Conservation (phyloP, 2,797 vertebrate genomes). For the Microctenopoma steveboyesi region DNA sequence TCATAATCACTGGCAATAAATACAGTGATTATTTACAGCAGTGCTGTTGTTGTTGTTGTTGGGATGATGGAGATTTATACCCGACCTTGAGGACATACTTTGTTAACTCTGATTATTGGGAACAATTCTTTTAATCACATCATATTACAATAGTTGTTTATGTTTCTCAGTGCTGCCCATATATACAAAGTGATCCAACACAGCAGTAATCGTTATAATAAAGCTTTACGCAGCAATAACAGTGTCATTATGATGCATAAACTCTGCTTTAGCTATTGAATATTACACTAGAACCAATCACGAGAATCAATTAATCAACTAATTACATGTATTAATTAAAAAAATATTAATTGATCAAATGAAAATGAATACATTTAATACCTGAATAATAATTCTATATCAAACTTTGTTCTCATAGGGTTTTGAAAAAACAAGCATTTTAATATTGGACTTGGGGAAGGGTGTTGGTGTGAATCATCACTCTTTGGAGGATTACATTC, state of each 20-base stretch:
- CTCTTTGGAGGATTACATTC: background rate
- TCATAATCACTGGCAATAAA: slow-evolving; percentile 60
- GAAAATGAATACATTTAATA: too few species aligned
- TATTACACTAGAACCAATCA: background rate
- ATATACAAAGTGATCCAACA: background rate
- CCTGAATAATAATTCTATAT: background rate
- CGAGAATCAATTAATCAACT: too few species aligned
- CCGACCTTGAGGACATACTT: slow-evolving; percentile 42
- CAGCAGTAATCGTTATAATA: background rate
- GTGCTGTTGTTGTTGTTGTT: slow-evolving; percentile 9
- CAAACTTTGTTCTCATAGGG: background rate
- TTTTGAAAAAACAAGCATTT: too few species aligned
- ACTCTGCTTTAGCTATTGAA: slow-evolving; percentile 1
- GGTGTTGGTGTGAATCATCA: background rate
- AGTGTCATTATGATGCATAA: background rate
- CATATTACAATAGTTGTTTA: background rate
- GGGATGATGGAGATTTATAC: slow-evolving; percentile 11
- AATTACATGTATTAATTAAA: too few species aligned
- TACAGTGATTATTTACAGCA: slow-evolving; percentile 55
- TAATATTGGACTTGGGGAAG: background rate
- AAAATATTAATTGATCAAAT: too few species aligned
- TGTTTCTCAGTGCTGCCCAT: background rate
- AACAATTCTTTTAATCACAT: slow-evolving; percentile 40
- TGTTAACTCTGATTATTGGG: slow-evolving; percentile 33
- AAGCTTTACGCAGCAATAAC: background rate